Conservation (phyloP, 2,888 invertebrate species). For the Eustalomyia histrio region DNA sequence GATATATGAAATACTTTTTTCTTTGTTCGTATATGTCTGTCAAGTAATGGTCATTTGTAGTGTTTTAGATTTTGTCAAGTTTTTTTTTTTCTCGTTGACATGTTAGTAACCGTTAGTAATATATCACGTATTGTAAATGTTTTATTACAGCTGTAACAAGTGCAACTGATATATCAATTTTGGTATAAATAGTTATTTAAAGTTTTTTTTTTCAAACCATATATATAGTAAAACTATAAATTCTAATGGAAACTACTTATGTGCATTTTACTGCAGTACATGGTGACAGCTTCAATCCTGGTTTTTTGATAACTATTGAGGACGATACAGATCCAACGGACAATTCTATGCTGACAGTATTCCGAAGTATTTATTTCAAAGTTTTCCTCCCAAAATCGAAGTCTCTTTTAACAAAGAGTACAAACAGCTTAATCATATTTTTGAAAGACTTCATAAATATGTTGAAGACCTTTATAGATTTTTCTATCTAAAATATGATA, state of each 20-base stretch:
- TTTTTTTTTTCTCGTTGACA: conserved; percentile 4
- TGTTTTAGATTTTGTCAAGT: background rate
- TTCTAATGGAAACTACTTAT: conserved; percentile 14
- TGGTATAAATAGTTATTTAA: conserved; percentile 37
- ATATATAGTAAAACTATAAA: conserved; percentile 28
- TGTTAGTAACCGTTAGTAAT: conserved; percentile 48
- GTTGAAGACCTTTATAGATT: no score
- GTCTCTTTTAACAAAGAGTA: no score
- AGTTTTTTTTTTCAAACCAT: background rate
- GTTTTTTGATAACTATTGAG: no score
- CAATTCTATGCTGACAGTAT: no score
- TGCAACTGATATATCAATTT: conserved; percentile 64
- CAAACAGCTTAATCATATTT: no score
- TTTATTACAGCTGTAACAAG: conserved; percentile 61
- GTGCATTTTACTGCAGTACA: no score
- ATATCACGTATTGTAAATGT: conserved; percentile 61
- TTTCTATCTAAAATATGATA: no score
- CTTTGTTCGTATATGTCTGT: conserved; percentile 2
- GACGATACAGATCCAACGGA: no score
- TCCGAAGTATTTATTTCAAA: no score
- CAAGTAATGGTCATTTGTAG: conserved; percentile 24
- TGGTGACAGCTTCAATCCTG: no score
- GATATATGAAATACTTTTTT: background rate
- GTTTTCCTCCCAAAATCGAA: no score
- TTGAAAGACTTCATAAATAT: no score